These are phyloP conservation scores for Drosophila prolongata DNA, from an alignment of 2,888 invertebrate genomes.

Conservation along the genomic window DNA sequence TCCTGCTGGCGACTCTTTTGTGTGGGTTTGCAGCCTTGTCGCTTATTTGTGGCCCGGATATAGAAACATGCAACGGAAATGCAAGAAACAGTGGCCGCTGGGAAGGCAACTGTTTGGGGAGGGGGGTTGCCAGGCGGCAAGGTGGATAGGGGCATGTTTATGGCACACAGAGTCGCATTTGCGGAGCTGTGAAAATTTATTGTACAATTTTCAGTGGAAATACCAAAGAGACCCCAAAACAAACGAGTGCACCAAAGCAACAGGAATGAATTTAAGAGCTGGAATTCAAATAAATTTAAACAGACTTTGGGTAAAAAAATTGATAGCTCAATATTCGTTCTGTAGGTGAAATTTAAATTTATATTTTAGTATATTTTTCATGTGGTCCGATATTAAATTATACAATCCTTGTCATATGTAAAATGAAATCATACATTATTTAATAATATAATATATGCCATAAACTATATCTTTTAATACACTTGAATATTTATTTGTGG, in stretches of 20 bases:
- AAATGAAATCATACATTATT: too few relatives aligned
- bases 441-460: too few relatives aligned
- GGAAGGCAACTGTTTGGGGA: slow-evolving; percentile 17
- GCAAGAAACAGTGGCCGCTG: slow-evolving; percentile 44
- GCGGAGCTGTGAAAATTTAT: slow-evolving; percentile 42
- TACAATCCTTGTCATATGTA: too few relatives aligned
- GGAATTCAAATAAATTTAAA: slow-evolving; percentile 14
- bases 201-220: slow-evolving; percentile 40
- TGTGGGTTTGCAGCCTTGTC: slow-evolving; percentile 37
- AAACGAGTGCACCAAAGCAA: slow-evolving; percentile 30
- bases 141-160: slow-evolving; percentile 34
- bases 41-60: slow-evolving; percentile 65
- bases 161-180: slow-evolving; percentile 45
- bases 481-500: too few relatives aligned
- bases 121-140: slow-evolving; percentile 1
- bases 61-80: slow-evolving; percentile 68
- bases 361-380: too few relatives aligned
- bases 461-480: too few relatives aligned
- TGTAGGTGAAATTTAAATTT: not conserved
- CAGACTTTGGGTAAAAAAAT: not conserved
- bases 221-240: slow-evolving; percentile 25
- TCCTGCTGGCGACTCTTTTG: slow-evolving; percentile 44
- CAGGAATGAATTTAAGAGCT: slow-evolving; percentile 35
- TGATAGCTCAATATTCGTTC: not conserved
- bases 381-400: too few relatives aligned